A percentile compares a stretch with the other conserved stretches of the same genome.
These are phyloP conservation scores for Myrmophylax atrothorax DNA, from an alignment of 2,113 vertebrate genomes.

Conservation along the genomic window DNA sequence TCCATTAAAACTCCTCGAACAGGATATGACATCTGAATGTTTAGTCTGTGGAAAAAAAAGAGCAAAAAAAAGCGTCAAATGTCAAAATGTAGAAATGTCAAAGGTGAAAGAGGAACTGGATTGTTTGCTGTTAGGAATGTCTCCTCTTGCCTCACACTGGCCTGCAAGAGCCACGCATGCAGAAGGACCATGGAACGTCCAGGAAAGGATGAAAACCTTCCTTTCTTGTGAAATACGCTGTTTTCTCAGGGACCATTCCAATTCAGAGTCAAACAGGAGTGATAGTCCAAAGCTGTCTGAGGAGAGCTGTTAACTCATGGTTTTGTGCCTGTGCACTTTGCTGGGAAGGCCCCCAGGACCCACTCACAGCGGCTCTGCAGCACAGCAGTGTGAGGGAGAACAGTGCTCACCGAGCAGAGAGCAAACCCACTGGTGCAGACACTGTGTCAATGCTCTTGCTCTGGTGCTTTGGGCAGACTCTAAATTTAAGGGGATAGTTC, in stretches of 20 bases:
- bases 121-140: neutral
- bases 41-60: neutral
- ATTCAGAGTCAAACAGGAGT: neutral
- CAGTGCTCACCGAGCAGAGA: fast-evolving
- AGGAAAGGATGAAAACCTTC: neutral
- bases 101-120: neutral
- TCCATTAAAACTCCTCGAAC: neutral
- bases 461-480: neutral
- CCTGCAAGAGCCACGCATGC: neutral
- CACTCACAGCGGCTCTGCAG: fast-evolving
- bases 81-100: neutral
- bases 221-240: neutral
- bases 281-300: neutral
- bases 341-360: fast-evolving
- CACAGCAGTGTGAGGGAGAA: fast-evolving
- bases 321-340: neutral
- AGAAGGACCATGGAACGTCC: neutral
- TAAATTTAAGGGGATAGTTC: neutral
- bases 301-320: neutral
- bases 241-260: neutral
- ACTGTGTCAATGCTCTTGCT: neutral
- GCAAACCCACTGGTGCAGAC: neutral
- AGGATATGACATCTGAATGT: constrained; percentile 5
- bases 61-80: neutral
- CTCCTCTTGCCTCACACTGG: neutral